phyloP scores from a whole-genome alignment of 2,113 vertebrate genomes.

The Lophochroa leadbeateri region DNA sequence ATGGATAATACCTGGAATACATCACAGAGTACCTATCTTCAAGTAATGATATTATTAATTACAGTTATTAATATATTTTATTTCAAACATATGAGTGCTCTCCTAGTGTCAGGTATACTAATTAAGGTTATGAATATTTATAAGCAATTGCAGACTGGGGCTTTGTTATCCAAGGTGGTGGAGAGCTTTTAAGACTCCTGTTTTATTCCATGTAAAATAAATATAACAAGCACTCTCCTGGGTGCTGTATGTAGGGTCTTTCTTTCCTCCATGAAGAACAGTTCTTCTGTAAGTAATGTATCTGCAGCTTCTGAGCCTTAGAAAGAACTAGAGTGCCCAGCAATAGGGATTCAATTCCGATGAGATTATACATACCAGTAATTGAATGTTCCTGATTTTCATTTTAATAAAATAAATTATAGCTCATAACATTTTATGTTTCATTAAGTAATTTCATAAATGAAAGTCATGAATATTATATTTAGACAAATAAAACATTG shows the following conservation, averaged over 20 bases:
- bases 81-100: neutral
- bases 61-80: neutral
- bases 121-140: neutral
- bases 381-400: constrained; percentile 25
- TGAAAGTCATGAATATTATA: constrained; percentile 27
- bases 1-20: neutral
- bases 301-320: neutral
- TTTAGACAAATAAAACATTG: constrained; percentile 44
- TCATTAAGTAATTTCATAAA: constrained; percentile 25
- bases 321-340: neutral
- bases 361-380: neutral
- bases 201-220: neutral
- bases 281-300: neutral
- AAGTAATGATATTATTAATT: neutral
- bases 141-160: neutral
- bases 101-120: neutral
- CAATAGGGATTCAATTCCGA: neutral
- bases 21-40: neutral
- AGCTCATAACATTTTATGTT: constrained; percentile 3
- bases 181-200: neutral
- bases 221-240: neutral
- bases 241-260: neutral
- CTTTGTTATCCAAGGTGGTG: neutral
- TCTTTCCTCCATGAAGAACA: neutral
- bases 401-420: constrained; percentile 30